phyloP scores from a whole-genome alignment of 2,113 vertebrate species.

The Lophius piscatorius region DNA sequence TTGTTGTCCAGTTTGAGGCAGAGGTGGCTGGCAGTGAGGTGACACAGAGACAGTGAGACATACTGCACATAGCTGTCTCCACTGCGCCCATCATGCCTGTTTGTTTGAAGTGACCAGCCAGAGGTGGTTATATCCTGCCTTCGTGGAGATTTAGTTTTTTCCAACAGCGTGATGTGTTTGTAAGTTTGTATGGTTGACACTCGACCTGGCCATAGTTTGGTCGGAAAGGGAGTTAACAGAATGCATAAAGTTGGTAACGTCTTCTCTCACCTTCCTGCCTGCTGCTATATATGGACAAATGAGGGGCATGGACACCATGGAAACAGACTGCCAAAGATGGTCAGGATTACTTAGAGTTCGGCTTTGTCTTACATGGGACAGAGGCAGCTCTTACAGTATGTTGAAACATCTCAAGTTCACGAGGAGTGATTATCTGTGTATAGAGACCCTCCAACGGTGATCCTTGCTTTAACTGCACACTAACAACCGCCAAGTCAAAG shows the following conservation, averaged over 20 bases:
- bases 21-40: constrained; percentile 57
- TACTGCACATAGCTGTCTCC: constrained; percentile 62
- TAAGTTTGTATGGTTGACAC: constrained; percentile 25
- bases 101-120: constrained; percentile 35
- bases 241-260: neutral
- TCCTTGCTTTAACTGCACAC: constrained; percentile 50
- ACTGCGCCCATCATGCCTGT: constrained; percentile 27
- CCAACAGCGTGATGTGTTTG: constrained; percentile 10
- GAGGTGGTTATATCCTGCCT: constrained; percentile 9
- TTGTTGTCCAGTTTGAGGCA: constrained; percentile 25
- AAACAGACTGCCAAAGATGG: constrained; percentile 69
- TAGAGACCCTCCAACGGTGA: constrained; percentile 22
- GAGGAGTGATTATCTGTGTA: constrained; percentile 18
- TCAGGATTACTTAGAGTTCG: constrained; percentile 49
- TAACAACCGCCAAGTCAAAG: constrained; percentile 42
- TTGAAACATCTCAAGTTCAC: constrained; percentile 43
- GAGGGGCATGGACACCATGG: constrained; percentile 47
- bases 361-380: constrained; percentile 38
- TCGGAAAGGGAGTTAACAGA: neutral
- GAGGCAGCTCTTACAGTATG: constrained; percentile 19
- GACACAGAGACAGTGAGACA: constrained; percentile 68
- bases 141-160: neutral
- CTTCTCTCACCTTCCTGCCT: constrained; percentile 19
- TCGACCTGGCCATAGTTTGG: constrained; percentile 1
- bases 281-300: constrained; percentile 70